These are phyloP conservation scores for Eptatretus atami DNA, from an alignment of 2,797 vertebrate species.

Conservation along the genomic window DNA sequence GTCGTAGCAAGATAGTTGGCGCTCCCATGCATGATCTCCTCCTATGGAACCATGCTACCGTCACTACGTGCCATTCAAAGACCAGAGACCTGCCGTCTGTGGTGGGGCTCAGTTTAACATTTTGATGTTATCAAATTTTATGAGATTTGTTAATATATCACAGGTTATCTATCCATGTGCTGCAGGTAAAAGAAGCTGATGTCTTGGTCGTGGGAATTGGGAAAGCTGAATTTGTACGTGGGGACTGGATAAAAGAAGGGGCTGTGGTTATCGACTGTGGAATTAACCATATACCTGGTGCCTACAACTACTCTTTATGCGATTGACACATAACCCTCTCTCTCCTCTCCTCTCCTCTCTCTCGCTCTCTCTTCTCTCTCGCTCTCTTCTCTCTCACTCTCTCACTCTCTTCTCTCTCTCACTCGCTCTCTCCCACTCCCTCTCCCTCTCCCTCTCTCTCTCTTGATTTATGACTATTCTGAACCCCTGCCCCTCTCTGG, in stretches of 20 bases:
- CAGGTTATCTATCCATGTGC: too few species aligned
- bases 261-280: slow-evolving; percentile 89
- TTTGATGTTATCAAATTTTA: too few species aligned
- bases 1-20: slow-evolving; percentile 86
- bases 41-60: slow-evolving; percentile 71
- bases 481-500: too few species aligned
- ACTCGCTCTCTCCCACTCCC: too few species aligned
- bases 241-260: slow-evolving; percentile 82
- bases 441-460: too few species aligned
- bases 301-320: slow-evolving; percentile 7
- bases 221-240: slow-evolving; percentile 68
- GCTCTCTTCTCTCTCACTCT: too few species aligned
- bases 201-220: slow-evolving; percentile 76
- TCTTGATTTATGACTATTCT: too few species aligned
- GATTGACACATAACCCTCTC: too few species aligned
- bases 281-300: slow-evolving; percentile 71
- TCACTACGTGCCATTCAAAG: slow-evolving; percentile 88
- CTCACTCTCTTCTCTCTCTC: too few species aligned
- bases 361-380: too few species aligned
- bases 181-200: slow-evolving; percentile 52
- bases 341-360: too few species aligned
- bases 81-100: slow-evolving; percentile 38
- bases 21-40: slow-evolving; percentile 87
- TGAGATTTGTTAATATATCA: too few species aligned
- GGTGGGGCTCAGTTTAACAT: slow-evolving; percentile 17